phyloP scores from a whole-genome alignment of 2,797 vertebrate genomes.

The Tadarida brasiliensis region DNA sequence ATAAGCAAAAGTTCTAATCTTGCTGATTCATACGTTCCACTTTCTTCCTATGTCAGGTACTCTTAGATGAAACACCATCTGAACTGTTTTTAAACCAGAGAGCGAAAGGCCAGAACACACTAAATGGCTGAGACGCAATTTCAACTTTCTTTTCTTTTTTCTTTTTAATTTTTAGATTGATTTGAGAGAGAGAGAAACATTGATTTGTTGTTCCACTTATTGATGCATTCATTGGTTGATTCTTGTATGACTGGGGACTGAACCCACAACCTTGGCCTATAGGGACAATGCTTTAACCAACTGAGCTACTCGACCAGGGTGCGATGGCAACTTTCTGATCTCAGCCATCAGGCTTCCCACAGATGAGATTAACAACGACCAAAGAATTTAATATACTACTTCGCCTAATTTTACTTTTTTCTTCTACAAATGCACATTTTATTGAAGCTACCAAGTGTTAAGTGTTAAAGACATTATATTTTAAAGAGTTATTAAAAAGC shows the following conservation, averaged over 20 bases:
- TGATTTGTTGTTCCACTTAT: too few relatives aligned
- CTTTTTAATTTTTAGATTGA: too few relatives aligned
- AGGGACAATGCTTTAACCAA: too few relatives aligned
- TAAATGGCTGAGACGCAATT: background rate
- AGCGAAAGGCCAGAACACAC: background rate
- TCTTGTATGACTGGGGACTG: too few relatives aligned
- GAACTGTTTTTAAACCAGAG: background rate
- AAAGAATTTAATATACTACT: background rate
- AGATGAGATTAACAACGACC: background rate
- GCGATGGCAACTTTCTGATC: background rate
- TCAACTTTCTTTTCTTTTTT: background rate
- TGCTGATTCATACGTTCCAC: background rate
- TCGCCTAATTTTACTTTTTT: background rate
- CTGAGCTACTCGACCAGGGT: too few relatives aligned
- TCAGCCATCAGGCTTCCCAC: background rate
- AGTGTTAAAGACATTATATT: constrained; percentile 17
- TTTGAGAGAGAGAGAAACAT: too few relatives aligned
- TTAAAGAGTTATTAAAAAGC: constrained; percentile 21
- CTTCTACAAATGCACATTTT: background rate
- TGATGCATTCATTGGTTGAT: too few relatives aligned
- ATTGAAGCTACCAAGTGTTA: background rate
- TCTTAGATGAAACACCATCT: background rate
- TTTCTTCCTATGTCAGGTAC: background rate
- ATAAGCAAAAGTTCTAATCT: background rate
- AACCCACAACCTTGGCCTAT: too few relatives aligned